Percentiles rank a stretch among this genome's conserved stretches.
These are phyloP conservation scores for Chaetodon auriga DNA, from an alignment of 2,113 vertebrate genomes.

Conservation along the genomic window DNA sequence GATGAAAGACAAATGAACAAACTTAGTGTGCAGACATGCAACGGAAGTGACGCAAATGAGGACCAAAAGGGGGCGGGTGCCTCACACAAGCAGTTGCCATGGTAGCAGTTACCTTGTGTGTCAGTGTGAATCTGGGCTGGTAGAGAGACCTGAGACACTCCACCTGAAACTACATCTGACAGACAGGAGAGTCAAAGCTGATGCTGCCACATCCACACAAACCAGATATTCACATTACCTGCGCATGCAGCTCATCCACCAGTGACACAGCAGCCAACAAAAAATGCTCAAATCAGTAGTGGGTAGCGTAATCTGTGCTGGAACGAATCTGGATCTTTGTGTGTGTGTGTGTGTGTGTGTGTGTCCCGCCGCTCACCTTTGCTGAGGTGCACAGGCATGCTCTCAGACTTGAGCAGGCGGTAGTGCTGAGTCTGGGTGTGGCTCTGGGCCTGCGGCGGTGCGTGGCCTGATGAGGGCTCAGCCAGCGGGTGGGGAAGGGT, in stretches of 20 bases:
- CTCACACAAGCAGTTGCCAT: constrained; percentile 65
- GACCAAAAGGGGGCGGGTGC: not conserved
- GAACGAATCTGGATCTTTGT: not conserved
- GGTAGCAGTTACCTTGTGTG: constrained; percentile 88
- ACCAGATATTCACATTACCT: constrained; percentile 4
- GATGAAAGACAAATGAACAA: not conserved
- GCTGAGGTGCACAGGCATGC: constrained; percentile 95
- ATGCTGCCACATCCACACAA: constrained; percentile 25
- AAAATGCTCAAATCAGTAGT: not conserved
- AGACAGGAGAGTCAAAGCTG: constrained; percentile 79
- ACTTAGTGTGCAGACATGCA: constrained; percentile 18
- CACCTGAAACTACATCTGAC: constrained; percentile 87
- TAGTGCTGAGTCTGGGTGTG: constrained; percentile 84
- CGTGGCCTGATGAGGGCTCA: constrained; percentile 66
- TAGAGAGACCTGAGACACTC: constrained; percentile 84
- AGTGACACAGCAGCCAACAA: not conserved
- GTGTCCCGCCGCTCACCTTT: constrained; percentile 87
- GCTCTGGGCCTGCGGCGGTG: constrained; percentile 58
- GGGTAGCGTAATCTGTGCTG: not conserved
- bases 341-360: too few species aligned
- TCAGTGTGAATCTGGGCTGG: constrained; percentile 87
- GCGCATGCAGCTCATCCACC: constrained; percentile 30
- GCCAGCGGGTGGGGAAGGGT: constrained; percentile 68
- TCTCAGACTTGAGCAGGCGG: constrained; percentile 96
- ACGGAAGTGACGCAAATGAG: not conserved